Evolutionary conservation across 2,797 vertebrate genomes (phyloP).

Genomic region (Helicolenus hilgendorfi): DNA sequence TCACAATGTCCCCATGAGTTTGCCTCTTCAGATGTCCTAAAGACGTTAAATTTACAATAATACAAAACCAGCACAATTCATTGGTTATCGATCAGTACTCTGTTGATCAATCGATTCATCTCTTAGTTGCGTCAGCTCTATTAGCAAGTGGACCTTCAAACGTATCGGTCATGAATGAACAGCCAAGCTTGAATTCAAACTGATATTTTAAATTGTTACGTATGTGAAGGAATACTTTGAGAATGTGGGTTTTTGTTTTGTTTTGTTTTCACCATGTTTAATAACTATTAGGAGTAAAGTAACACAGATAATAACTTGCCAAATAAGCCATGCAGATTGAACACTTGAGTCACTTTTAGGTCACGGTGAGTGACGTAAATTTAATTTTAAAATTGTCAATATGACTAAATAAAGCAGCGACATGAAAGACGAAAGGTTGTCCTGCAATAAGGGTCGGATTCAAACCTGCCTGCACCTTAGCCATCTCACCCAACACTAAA

Average conservation of each 20-base stretch:
- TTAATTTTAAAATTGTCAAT: not conserved
- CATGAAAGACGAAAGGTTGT: not conserved
- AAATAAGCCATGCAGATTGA: conserved; percentile 17
- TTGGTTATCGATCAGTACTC: not conserved
- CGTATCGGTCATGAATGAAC: not conserved
- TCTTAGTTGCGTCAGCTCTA: not conserved
- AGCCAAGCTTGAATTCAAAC: not conserved
- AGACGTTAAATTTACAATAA: not conserved
- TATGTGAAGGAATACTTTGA: not conserved
- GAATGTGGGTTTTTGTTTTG: not conserved
- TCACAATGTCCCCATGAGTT: not conserved
- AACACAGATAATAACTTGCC: not conserved
- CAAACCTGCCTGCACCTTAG: not conserved
- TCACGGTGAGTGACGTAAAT: not conserved
- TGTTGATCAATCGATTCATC: not conserved
- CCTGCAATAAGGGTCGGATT: not conserved
- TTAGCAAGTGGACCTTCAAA: not conserved
- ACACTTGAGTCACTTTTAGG: conserved; percentile 10
- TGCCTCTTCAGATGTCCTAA: not conserved
- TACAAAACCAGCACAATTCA: not conserved
- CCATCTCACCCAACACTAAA: not conserved
- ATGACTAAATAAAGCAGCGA: not conserved
- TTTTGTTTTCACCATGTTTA: not conserved
- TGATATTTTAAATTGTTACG: not conserved
- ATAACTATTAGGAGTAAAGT: not conserved